Conservation (phyloP, 2,797 vertebrate genomes). For the Denticeps clupeoides region DNA sequence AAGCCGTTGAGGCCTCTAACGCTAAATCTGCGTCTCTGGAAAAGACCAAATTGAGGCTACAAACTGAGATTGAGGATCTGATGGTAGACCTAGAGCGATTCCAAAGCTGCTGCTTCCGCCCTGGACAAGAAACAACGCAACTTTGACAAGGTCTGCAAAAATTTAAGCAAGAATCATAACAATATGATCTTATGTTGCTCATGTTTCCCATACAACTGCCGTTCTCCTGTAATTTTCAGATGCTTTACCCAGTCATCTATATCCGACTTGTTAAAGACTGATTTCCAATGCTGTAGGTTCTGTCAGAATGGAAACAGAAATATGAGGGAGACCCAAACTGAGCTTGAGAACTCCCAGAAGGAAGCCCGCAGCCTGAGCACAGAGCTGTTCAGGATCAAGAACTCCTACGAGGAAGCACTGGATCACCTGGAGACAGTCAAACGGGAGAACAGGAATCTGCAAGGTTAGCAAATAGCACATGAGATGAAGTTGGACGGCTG, state of each 20-base stretch:
- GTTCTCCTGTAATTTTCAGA: no score
- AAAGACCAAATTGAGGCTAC: constrained; percentile 86
- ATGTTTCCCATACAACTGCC: no score
- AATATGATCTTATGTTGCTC: no score
- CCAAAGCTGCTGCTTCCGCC: constrained; percentile 67
- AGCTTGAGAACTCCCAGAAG: constrained; percentile 79
- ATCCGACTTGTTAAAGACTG: no score
- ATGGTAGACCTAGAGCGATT: constrained; percentile 75
- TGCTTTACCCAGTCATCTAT: no score
- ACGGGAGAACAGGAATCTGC: constrained; percentile 89
- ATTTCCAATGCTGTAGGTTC: no score
- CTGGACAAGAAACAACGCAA: constrained; percentile 89
- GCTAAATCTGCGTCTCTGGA: constrained; percentile 86
- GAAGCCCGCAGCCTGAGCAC: constrained; percentile 78
- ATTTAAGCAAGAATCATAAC: constrained; percentile 24
- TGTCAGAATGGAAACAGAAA: constrained; percentile 80
- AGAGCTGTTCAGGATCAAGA: constrained; percentile 85
- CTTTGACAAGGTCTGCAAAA: constrained; percentile 79
- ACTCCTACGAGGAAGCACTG: constrained; percentile 79
- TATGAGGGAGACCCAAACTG: constrained; percentile 78
- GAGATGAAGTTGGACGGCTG: no score
- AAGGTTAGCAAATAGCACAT: constrained; percentile 73
- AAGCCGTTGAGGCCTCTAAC: constrained; percentile 70
- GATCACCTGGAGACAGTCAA: constrained; percentile 81
- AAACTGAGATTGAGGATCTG: constrained; percentile 84